Conservation (phyloP, 2,113 vertebrate genomes). For the Antennarius striatus region DNA sequence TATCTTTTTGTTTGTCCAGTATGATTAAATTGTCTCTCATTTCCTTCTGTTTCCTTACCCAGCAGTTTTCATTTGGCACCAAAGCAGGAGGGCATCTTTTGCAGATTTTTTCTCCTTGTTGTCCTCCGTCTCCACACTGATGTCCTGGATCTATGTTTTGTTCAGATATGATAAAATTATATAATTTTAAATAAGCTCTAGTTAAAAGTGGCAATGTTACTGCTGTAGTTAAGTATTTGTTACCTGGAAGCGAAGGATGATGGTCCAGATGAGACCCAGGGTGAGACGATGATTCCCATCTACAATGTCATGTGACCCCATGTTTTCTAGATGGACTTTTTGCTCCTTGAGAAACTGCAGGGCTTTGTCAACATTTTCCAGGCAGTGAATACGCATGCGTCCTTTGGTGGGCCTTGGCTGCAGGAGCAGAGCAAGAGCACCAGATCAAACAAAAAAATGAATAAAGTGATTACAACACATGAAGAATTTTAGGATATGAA, state of each 20-base stretch:
- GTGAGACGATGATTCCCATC: constrained; percentile 94
- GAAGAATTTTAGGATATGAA: constrained; percentile 1
- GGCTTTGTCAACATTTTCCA: constrained; percentile 95
- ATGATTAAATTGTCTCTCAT: constrained; percentile 1
- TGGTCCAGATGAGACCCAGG: constrained; percentile 93
- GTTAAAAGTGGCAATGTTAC: background rate
- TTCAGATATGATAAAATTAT: constrained; percentile 1
- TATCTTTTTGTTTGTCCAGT: constrained; percentile 1
- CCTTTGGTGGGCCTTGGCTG: constrained; percentile 93
- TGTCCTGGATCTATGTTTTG: constrained; percentile 88
- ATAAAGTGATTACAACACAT: background rate
- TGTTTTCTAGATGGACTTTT: constrained; percentile 92
- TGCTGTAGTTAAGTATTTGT: background rate
- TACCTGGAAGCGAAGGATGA: constrained; percentile 96
- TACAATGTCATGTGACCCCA: constrained; percentile 95
- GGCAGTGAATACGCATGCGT: constrained; percentile 93
- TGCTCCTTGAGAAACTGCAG: constrained; percentile 95
- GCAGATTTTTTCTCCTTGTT: constrained; percentile 95
- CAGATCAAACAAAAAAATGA: background rate
- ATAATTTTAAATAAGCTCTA: background rate
- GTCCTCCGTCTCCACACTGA: constrained; percentile 93
- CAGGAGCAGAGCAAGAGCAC: background rate
- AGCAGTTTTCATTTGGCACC: constrained; percentile 98
- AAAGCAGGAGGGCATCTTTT: constrained; percentile 92
- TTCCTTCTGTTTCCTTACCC: constrained; percentile 80